Percentiles rank a stretch among this genome's conserved stretches.
These are phyloP conservation scores for Megastigmus dorsalis DNA, from an alignment of 2,888 invertebrate species.

Conservation along the genomic window DNA sequence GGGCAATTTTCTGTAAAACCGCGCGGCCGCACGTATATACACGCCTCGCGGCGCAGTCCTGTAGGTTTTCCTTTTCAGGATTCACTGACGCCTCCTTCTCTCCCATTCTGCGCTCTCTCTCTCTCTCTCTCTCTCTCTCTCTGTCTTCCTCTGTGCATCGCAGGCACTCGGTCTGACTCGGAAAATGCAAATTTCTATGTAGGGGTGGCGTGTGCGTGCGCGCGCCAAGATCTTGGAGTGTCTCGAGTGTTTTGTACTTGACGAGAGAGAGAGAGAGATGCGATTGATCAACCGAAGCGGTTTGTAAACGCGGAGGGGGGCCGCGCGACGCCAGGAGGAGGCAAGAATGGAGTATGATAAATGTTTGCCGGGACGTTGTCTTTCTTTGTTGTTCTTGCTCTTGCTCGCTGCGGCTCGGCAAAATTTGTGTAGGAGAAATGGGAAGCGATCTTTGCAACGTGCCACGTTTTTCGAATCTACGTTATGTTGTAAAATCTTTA, in stretches of 20 bases:
- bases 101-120: neutral
- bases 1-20: too few species aligned
- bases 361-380: neutral
- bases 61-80: neutral
- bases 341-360: neutral
- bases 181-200: conserved; percentile 28
- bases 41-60: neutral
- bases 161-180: neutral
- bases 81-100: neutral
- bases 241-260: neutral
- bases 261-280: too few species aligned
- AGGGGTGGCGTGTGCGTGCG: neutral
- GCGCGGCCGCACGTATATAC: too few species aligned
- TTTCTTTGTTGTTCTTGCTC: too few species aligned
- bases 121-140: neutral
- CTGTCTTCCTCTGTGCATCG: neutral
- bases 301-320: neutral
- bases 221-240: neutral
- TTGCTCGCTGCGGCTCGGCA: too few species aligned
- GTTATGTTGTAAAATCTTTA: too few species aligned
- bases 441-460: neutral
- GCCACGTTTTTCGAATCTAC: too few species aligned
- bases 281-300: conserved; percentile 8
- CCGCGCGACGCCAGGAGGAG: neutral
- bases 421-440: too few species aligned